Percentiles rank a stretch among this genome's conserved stretches.
These are phyloP conservation scores for Caenorhabditis sp. DNA, from an alignment of 2,888 invertebrate species.

Conservation along the genomic window DNA sequence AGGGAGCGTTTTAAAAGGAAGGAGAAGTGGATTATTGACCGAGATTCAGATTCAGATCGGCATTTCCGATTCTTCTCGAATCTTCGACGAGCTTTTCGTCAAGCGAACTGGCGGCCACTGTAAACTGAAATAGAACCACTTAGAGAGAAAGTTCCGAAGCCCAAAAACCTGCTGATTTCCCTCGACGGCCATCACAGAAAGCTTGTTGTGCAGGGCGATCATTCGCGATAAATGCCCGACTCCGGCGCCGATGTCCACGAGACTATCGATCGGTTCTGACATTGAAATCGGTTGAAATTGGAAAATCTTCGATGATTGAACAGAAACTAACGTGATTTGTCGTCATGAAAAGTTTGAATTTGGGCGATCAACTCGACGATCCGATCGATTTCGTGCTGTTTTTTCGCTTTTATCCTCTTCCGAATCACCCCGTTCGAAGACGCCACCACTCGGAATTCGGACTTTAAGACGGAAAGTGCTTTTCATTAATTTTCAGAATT, in stretches of 20 bases:
- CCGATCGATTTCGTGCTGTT: slow-evolving; percentile 70
- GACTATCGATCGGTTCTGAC: slow-evolving; percentile 53
- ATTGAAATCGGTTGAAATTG: too few relatives aligned
- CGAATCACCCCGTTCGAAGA: slow-evolving; percentile 24
- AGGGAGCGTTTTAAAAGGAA: not conserved
- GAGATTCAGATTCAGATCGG: not conserved
- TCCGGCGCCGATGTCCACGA: slow-evolving; percentile 73
- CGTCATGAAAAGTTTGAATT: slow-evolving; percentile 15
- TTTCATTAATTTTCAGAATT: not conserved
- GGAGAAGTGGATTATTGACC: not conserved
- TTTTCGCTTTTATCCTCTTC: slow-evolving; percentile 70
- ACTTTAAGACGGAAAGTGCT: slow-evolving; percentile 3
- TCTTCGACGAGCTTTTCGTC: slow-evolving; percentile 30
- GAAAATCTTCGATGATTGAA: not conserved
- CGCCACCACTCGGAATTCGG: slow-evolving; percentile 32
- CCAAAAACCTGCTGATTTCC: slow-evolving; percentile 59
- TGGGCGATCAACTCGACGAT: slow-evolving; percentile 60
- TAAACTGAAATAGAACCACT: slow-evolving; percentile 36
- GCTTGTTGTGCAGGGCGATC: slow-evolving; percentile 52
- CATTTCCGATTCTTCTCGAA: not conserved
- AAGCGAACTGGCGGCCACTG: slow-evolving; percentile 24
- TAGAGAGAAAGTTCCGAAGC: not conserved
- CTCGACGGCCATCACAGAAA: slow-evolving; percentile 66
- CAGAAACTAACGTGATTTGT: not conserved
- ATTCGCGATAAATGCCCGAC: slow-evolving; percentile 72